Base-by-base conservation (phyloP, 2,888 invertebrate species). In the Scaptomyza reducta region DNA sequence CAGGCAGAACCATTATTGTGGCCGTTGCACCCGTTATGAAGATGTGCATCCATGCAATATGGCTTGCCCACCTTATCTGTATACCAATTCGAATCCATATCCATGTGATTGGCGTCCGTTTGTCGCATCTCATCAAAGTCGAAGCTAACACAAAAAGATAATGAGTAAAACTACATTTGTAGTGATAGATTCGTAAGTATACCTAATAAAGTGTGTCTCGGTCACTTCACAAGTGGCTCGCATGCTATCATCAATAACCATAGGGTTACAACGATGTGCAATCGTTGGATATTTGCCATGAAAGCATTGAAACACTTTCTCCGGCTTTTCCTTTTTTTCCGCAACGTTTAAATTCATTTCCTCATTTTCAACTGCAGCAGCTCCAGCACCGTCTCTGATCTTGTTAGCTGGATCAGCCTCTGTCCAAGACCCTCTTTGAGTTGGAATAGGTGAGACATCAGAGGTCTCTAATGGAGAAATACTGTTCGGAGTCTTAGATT, bases 171-270 rank as follows among this genome's bases (percentile, higher is more conserved):
- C 4, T 6, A 27, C 1, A 18, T 22, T 18, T 5, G 44, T 7
- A 10, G 1, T 11, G 18, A 10, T 10, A 10, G 3, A 14, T 25
- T n/a, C 33, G n/a, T 11, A 18, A 31, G 5, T 1, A 10, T 76
- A 82, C 82, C 82, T 70, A 10, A 83, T 18, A 31, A 41, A 88
- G 29, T 83, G 80, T 6, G 60, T 56, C 38, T 88, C 87, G 3
- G 87, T 86, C 6, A 72, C 66, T 29, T 86, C 79, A 29, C 84
- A 83, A 9, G 63, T 27, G 10, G 53, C 33, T 10, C 82, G 5
- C 2, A 67, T 7, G 6, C 55, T 49, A 18, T 57, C 50, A 3
- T 54, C 33, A 27, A 71, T 51, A 22, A 3, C 13, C 3, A n/a
- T 42, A 2, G 42, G 6, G 6, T 58, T 44, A 9, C n/a, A 40